Evolutionary conservation across 1,140 invertebrate genomes (phyloP), one percentile per base, ranked within the genome.

Genomic region (Trachymyrmex septentrionalis): DNA sequence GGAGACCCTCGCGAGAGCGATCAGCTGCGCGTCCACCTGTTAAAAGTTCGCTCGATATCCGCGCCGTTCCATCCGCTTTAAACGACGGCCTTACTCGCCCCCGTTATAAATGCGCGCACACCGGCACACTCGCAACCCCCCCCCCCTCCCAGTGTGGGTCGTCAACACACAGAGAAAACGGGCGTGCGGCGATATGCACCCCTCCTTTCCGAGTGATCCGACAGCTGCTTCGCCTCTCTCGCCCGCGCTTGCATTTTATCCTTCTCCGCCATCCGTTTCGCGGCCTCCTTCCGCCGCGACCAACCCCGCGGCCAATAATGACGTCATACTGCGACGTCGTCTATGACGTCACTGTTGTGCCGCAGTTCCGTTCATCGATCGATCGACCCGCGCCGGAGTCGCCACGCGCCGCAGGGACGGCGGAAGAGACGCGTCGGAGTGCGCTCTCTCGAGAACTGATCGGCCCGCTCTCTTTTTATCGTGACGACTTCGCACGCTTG

Each of bases 331-430:
- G 89, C 90, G 90, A 94, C 94, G 94, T 93, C 92, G 92, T 90
- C 90, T 86, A 91, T 95, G 92, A 95, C 94, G 94, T 94, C 93
- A 94, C 91, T 86, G 93, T 92, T 93, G 89, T 95, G 93, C 94
- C 94, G 94, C 94, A 94, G 94, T 95, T 94, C 94, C 94, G 94
- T 92, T 93, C 89, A 94, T 95, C 94, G 94, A 95, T 94, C 92
- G 85, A 21, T n/a, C 73, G 30, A 34, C 72, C 24, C 82, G 48
- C 69, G n/a, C n/a, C n/a, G 67, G 75, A 57, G 61, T 59, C 53
- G 53, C 30, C 76, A 80, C 88, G 57, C 53, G 53, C 30, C 76
- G 86, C 88, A 89, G 85, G 88, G 88, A 59, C 78, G 88, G 88
- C 78, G 86, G 75, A 87, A 55, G 61, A 55, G 50, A 80, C 9